Conservation (phyloP, 2,797 vertebrate species). For the Anomalospiza imberbis region DNA sequence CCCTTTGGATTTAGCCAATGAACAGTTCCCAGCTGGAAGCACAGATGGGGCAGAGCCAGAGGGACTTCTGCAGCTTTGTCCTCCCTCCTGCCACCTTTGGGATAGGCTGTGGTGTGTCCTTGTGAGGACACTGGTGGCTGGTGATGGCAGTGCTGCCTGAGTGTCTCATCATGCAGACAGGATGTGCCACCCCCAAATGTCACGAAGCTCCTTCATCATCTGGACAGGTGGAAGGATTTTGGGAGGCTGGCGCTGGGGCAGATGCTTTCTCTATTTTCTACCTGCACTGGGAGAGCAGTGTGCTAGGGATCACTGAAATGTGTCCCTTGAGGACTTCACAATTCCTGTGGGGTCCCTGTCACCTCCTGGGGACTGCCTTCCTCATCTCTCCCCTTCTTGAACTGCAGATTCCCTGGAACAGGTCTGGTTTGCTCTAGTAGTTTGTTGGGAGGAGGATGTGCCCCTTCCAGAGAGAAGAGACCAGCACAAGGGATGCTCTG, state of each 20-base stretch:
- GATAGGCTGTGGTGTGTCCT: not conserved
- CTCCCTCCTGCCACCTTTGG: not conserved
- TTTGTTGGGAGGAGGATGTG: not conserved
- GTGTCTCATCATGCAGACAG: not conserved
- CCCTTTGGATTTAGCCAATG: not conserved
- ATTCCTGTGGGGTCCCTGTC: not conserved
- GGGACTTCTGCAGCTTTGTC: not conserved
- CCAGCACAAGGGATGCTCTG: not conserved
- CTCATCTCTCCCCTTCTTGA: not conserved
- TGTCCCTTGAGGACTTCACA: not conserved
- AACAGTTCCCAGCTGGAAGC: not conserved
- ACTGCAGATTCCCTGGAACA: not conserved
- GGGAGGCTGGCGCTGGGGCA: not conserved
- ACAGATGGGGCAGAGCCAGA: not conserved
- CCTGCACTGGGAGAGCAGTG: not conserved
- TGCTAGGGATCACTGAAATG: rapidly evolving
- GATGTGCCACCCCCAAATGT: not conserved
- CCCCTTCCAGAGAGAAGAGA: not conserved
- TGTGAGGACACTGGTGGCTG: not conserved
- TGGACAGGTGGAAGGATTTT: not conserved
- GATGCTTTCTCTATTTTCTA: not conserved
- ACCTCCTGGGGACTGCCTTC: not conserved
- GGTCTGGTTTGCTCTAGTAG: not conserved
- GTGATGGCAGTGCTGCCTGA: not conserved
- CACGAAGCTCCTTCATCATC: not conserved